Percentiles rank a stretch among this genome's conserved stretches.
Evolutionary conservation across 2,113 vertebrate species (phyloP).

Genomic region (Gallinago undulata): DNA sequence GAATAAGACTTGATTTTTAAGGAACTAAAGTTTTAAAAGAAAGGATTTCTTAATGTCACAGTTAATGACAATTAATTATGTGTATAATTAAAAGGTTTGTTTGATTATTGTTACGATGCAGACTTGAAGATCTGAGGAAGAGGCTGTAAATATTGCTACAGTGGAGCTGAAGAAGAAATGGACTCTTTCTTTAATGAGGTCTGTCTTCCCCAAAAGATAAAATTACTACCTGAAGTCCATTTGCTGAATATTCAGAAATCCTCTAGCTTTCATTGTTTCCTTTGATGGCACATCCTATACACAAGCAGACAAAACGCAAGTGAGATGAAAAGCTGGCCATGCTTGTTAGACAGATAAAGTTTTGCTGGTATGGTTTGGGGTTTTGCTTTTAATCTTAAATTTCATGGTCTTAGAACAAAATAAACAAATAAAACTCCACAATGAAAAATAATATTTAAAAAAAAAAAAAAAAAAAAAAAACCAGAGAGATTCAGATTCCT

Average conservation of each 20-base stretch:
- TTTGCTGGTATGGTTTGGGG: neutral
- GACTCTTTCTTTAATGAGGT: neutral
- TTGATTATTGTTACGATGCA: neutral
- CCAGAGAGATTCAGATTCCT: neutral
- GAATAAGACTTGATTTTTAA: slow-evolving; percentile 43
- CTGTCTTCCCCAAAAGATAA: neutral
- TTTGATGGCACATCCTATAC: neutral
- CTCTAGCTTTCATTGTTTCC: neutral
- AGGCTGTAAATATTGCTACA: neutral
- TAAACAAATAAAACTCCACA: neutral
- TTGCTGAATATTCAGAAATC: neutral
- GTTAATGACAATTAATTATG: neutral
- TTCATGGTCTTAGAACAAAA: neutral
- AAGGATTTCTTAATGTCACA: neutral
- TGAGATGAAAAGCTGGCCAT: neutral
- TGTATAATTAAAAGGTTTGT: neutral
- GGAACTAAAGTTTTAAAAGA: neutral
- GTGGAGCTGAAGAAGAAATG: neutral
- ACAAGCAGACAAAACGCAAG: neutral
- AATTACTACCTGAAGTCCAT: neutral
- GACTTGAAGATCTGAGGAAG: neutral
- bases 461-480: neutral
- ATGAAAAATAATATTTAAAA: neutral
- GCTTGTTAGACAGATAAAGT: neutral
- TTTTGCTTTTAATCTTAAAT: neutral